Evolutionary conservation across 2,113 vertebrate species (phyloP).

Genomic region (Grammomys dolichurus): DNA sequence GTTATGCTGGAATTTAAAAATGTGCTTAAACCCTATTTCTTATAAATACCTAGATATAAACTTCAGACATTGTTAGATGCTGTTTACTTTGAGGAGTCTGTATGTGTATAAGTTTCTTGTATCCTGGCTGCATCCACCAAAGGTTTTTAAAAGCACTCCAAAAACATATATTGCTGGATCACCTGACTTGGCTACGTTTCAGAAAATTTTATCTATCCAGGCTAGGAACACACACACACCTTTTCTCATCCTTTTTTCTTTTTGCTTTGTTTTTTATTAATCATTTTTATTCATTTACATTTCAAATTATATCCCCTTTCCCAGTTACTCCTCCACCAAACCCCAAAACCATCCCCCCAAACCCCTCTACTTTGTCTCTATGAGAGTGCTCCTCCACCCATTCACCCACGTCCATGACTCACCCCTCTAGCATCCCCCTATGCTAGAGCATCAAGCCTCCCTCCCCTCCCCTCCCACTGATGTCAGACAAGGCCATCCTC

Average conservation of each 20-base stretch:
- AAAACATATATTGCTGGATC: neutral
- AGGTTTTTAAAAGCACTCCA: neutral
- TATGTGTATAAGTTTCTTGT: neutral
- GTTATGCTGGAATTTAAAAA: neutral
- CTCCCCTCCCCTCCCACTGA: no score
- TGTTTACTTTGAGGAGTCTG: neutral
- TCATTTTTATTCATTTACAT: no score
- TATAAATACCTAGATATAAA: conserved; percentile 15
- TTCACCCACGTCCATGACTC: no score
- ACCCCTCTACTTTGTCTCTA: no score
- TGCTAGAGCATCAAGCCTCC: no score
- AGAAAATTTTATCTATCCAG: neutral
- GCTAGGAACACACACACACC: neutral
- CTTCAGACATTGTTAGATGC: neutral
- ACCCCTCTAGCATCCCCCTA: no score
- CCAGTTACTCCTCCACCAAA: no score
- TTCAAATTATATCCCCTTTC: no score
- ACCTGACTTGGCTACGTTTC: neutral
- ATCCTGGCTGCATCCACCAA: neutral
- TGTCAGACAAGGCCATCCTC: no score
- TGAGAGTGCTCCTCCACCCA: no score
- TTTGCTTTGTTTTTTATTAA: no score
- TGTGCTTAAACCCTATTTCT: neutral
- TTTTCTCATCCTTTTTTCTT: neutral
- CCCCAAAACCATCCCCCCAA: no score